A percentile compares a stretch with the other conserved stretches of the same genome.
These are phyloP conservation scores for Diadema setosum DNA, from an alignment of 35 echinoderm and acorn worm species.

Conservation along the genomic window DNA sequence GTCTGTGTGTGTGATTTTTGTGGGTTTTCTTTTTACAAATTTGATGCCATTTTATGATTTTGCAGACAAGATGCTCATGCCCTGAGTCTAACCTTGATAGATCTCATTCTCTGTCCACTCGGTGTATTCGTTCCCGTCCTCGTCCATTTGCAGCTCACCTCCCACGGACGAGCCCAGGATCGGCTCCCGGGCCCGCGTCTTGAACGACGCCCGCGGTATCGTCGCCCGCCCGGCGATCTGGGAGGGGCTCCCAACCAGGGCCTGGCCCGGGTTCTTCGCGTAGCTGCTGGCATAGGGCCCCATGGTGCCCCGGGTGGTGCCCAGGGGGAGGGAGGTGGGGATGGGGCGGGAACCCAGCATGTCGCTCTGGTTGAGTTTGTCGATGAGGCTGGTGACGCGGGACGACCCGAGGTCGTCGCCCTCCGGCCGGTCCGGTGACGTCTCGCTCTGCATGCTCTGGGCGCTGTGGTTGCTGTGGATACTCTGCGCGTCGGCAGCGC, in stretches of 20 bases:
- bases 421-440: neutral
- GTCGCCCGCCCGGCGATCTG: neutral
- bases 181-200: neutral
- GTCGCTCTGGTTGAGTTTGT: neutral
- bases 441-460: neutral
- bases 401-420: neutral
- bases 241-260: neutral
- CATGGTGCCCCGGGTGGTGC: neutral
- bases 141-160: neutral
- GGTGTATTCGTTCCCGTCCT: neutral
- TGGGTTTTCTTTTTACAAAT: too few relatives aligned
- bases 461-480: neutral
- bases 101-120: constrained; percentile 28
- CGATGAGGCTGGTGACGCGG: neutral
- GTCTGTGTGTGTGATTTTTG: too few relatives aligned
- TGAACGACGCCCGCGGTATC: neutral
- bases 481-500: neutral
- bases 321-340: neutral
- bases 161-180: neutral
- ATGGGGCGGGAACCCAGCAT: neutral
- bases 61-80: too few relatives aligned
- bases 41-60: too few relatives aligned
- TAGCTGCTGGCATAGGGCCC: neutral
- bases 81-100: neutral
- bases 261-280: neutral